Conservation (phyloP, 2,113 vertebrate species). For the Formicarius rufipectus region DNA sequence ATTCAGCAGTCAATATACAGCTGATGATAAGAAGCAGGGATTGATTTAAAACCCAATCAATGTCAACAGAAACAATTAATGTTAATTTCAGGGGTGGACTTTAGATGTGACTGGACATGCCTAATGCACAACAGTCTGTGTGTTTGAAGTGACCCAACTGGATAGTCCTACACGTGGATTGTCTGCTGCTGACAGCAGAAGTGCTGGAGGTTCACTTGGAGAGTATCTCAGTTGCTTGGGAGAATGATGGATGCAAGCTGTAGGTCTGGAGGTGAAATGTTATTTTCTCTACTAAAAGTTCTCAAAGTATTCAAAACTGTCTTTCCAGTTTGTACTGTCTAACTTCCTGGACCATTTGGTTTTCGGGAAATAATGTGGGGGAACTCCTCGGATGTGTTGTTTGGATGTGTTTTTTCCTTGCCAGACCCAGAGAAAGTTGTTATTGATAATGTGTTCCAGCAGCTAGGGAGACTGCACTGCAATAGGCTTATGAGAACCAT, state of each 20-base stretch:
- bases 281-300: neutral
- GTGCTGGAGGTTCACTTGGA: neutral
- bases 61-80: neutral
- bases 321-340: neutral
- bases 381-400: neutral
- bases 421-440: neutral
- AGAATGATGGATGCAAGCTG: neutral
- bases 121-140: neutral
- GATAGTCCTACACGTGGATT: neutral
- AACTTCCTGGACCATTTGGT: neutral
- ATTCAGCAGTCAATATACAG: neutral
- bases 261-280: neutral
- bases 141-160: neutral
- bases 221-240: neutral
- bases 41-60: neutral
- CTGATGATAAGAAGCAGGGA: neutral
- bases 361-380: neutral
- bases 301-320: neutral
- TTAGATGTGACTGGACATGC: fast-evolving
- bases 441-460: neutral
- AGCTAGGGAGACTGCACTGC: neutral
- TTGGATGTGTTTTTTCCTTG: neutral
- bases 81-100: neutral
- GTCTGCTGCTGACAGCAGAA: neutral
- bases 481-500: neutral